Base-by-base conservation (phyloP, 2,113 vertebrate genomes). In the Cheilinus undulatus region DNA sequence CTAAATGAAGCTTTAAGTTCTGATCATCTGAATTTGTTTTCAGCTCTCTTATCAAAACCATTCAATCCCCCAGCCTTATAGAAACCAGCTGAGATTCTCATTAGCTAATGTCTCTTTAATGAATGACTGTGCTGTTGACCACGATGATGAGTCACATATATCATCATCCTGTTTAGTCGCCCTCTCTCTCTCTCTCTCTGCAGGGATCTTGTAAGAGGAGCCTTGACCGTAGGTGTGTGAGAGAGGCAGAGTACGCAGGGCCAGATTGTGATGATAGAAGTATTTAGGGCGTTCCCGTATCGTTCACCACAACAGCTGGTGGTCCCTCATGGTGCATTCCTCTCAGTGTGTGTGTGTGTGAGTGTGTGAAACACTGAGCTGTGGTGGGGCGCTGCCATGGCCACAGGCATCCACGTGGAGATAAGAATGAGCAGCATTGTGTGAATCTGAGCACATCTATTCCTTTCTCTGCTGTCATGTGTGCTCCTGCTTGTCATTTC, bases 291-390 rank as follows among this genome's bases (percentile, higher is more conserved):
- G 67, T 85, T 80, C 24, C 65, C 69, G 22, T 83, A 73, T 82
- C 50, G 14, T 75, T 85, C 64, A 43, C 63, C 75, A 36, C 53
- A 82, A 69, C 90, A 91, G 90, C 89, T 90, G 89, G 76, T 83
- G 80, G 78, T 84, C 70, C 77, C 69, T 71, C 61, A 62, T 86
- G 89, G 23, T 85, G 46, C 90, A 91, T 91, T 91, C 88, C 80
- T 87, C n/a, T 69, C 20, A 64, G 62, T 67, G 54, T 83, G 58
- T 82, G 49, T 62, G 64, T 77, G 60, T 80, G 49, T 77, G 50
- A 68, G 46, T 49, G 50, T 77, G 48, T 68, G 53, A 48, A 80
- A 66, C 75, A 86, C 80, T 88, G n/a, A n/a, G n/a, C n/a, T n/a
- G n/a, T 88, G 79, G 76, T 70, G 52, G 63, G 73, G 75, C 82